These are phyloP conservation scores for Misgurnus anguillicaudatus DNA, from an alignment of 2,113 vertebrate species.

Conservation along the genomic window DNA sequence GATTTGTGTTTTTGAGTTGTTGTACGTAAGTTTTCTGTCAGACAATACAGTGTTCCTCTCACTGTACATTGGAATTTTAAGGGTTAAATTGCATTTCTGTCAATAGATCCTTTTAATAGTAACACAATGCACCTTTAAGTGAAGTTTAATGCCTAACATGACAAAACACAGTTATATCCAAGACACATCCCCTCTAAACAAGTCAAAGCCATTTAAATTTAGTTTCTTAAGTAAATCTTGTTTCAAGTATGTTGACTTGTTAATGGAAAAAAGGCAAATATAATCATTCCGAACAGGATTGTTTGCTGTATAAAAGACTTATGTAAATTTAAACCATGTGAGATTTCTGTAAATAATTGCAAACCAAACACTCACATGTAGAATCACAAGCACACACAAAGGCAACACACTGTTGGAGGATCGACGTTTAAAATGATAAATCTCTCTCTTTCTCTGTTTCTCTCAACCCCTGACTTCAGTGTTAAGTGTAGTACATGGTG, in stretches of 20 bases:
- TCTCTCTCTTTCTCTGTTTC: conserved; percentile 3
- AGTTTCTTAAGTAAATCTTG: not conserved
- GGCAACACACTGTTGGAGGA: not conserved
- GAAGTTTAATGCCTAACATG: too few species aligned
- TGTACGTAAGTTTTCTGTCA: too few species aligned
- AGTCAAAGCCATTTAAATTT: too few species aligned
- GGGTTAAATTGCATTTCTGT: too few species aligned
- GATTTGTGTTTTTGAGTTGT: too few species aligned
- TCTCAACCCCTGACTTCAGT: conserved; percentile 8
- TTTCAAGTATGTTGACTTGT: not conserved
- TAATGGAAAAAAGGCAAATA: not conserved
- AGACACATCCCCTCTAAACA: too few species aligned
- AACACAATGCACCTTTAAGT: too few species aligned
- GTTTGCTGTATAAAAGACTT: not conserved
- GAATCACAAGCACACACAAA: not conserved
- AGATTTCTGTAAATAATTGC: not conserved
- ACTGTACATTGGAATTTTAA: too few species aligned
- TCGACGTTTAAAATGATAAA: not conserved
- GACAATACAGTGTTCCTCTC: too few species aligned
- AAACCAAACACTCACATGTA: not conserved
- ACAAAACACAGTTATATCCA: too few species aligned
- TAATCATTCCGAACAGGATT: not conserved
- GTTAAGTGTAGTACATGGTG: conserved; percentile 21
- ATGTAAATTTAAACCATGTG: not conserved
- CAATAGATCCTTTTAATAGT: too few species aligned